phyloP scores from a whole-genome alignment of 2,797 vertebrate genomes.

The Clamator glandarius region DNA sequence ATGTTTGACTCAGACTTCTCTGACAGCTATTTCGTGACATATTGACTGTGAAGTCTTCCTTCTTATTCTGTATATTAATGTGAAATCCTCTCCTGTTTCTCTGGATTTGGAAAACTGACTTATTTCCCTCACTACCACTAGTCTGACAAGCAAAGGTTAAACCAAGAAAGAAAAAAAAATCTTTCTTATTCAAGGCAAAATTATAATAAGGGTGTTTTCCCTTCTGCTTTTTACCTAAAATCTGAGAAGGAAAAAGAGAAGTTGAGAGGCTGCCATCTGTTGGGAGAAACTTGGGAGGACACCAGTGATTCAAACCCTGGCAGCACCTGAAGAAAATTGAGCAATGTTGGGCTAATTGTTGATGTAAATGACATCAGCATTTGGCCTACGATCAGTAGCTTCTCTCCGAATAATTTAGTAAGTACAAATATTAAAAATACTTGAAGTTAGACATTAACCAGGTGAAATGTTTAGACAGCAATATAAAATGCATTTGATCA shows the following conservation, averaged over 20 bases:
- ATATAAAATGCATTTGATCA: constrained; percentile 60
- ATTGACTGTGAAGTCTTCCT: background rate
- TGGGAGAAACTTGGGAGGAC: constrained; percentile 65
- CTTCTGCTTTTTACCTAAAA: background rate
- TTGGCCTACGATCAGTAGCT: constrained; percentile 60
- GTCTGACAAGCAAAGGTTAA: constrained; percentile 51
- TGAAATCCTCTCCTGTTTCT: constrained; percentile 29
- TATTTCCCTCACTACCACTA: background rate
- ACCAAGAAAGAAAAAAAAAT: constrained; percentile 22
- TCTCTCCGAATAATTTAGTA: constrained; percentile 59
- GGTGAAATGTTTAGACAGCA: constrained; percentile 67
- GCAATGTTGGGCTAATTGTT: constrained; percentile 44
- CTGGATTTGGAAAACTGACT: background rate
- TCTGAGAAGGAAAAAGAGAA: constrained; percentile 4
- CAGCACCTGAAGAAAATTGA: constrained; percentile 7
- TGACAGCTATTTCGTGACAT: constrained; percentile 23
- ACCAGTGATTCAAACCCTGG: background rate
- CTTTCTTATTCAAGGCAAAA: constrained; percentile 33
- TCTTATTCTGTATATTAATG: constrained; percentile 25
- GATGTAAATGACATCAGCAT: constrained; percentile 59
- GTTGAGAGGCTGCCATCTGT: constrained; percentile 77
- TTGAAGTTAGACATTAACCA: constrained; percentile 66
- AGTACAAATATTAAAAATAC: constrained; percentile 73
- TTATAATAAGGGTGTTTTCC: background rate
- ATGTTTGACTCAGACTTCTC: background rate